Base-by-base conservation (phyloP, 1,140 invertebrate species). In the Asbolus verrucosus region DNA sequence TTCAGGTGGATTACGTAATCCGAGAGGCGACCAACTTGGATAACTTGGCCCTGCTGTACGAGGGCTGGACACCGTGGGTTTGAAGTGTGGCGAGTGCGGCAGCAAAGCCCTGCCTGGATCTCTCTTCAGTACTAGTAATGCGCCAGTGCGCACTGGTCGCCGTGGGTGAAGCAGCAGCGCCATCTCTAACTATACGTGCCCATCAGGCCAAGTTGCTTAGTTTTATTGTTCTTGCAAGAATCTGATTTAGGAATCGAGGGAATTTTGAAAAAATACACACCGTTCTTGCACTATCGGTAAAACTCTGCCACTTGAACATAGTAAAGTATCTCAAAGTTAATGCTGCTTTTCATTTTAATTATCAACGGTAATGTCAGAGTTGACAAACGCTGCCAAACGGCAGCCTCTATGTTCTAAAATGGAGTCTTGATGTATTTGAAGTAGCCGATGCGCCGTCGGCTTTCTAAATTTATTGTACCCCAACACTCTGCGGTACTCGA, bases 1-100 rank as follows among this genome's bases (percentile, higher is more conserved):
- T 80, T 31, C 86, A 99, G 90, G 94, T 98, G 75, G 95, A 98
- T 76, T 92, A 91, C 80, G 89, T 98, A 61, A 97, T 99, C 78
- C 88, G 90, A 68, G 96, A 99, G 84, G 95, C 98, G 71, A 96
- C 90, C 36, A 94, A 91, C 84, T 84, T 90, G 43, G 94, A 97
- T 77, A 98, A 98, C 85, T 86, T 99, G 80, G 93, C 96, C 79
- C 88, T 96, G 74, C 86, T 99, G 77, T 99, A 98, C 83, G 97
- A 99, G 87, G 98, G 98, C 73, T 99, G 97, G 97, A 99, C 97
- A 79, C 93, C 97, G 73, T 99, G 97, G 97, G 97, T 99, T 82
- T 99, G 94, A 96, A 83, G 70, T 75, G 61, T 30, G 41, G 66
- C 46, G 39, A 63, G 71, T 24, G 68, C 16, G 74, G 77, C 76